Conservation (phyloP, 2,113 vertebrate genomes). For the Callionymus lyra region DNA sequence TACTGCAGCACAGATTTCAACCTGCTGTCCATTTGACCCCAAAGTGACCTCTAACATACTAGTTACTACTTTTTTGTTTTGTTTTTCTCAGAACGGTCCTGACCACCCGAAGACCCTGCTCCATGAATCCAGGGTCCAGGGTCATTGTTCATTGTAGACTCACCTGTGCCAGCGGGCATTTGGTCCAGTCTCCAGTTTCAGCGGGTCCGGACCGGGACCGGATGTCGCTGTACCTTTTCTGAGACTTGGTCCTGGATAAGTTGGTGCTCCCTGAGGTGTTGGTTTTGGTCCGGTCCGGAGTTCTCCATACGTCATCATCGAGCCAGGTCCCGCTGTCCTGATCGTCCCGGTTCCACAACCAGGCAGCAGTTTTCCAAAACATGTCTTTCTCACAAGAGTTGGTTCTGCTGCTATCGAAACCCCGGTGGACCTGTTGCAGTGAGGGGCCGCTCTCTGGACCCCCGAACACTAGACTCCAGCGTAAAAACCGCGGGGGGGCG, state of each 20-base stretch:
- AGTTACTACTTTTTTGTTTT: no score
- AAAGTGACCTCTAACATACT: no score
- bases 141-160: constrained; percentile 16
- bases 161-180: constrained; percentile 8
- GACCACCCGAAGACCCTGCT: no score
- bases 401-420: no score
- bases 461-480: constrained; percentile 9
- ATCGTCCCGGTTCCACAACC: constrained; percentile 36
- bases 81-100: no score
- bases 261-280: background rate
- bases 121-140: no score
- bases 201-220: no score
- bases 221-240: no score
- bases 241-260: background rate
- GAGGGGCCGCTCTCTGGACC: no score
- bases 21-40: no score
- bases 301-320: constrained; percentile 28
- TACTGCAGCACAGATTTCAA: no score
- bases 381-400: constrained; percentile 14
- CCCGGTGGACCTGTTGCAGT: no score
- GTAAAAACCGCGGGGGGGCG: constrained; percentile 32
- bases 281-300: constrained; percentile 16
- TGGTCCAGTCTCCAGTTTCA: background rate
- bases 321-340: constrained; percentile 45
- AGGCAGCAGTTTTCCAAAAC: constrained; percentile 51